These are phyloP conservation scores for Drosophila prolongata DNA, from an alignment of 2,888 invertebrate species.

Conservation along the genomic window DNA sequence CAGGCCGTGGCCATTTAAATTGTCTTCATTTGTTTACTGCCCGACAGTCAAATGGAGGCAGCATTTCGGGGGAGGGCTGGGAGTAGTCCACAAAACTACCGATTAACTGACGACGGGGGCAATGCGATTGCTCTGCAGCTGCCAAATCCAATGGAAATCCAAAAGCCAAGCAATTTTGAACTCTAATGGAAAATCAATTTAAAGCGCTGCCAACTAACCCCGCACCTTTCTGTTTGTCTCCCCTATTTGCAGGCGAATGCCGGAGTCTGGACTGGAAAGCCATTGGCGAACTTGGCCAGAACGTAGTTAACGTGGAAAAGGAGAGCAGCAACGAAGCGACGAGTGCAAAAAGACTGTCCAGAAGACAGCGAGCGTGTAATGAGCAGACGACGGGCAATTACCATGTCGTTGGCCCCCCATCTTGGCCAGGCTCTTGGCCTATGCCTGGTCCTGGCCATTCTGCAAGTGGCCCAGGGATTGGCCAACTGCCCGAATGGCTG, in stretches of 20 bases:
- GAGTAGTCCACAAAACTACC: conserved; percentile 69
- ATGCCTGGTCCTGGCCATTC: conserved; percentile 37
- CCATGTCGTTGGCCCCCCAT: conserved; percentile 55
- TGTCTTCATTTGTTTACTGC: conserved; percentile 78
- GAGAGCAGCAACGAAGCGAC: conserved; percentile 18
- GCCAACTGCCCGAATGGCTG: conserved; percentile 95
- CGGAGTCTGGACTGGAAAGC: conserved; percentile 68
- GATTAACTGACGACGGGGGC: conserved; percentile 67
- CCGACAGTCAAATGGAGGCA: conserved; percentile 37
- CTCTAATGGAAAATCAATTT: conserved; percentile 81
- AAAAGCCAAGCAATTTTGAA: conserved; percentile 77
- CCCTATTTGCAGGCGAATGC: conserved; percentile 74
- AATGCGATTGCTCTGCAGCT: conserved; percentile 57
- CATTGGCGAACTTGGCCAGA: conserved; percentile 76
- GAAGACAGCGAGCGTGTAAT: conserved; percentile 49
- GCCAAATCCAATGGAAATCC: conserved; percentile 79
- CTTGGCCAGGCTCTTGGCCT: conserved; percentile 22
- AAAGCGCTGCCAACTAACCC: conserved; percentile 47
- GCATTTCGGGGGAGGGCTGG: conserved; percentile 12
- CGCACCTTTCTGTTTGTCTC: conserved; percentile 14
- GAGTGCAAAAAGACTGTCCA: conserved; percentile 25
- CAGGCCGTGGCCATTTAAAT: conserved; percentile 74
- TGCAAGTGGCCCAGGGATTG: conserved; percentile 80
- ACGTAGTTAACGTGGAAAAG: conserved; percentile 65
- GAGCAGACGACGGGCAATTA: conserved; percentile 52